Base-by-base conservation (phyloP, 2,888 invertebrate genomes). In the Erebia aethiops region DNA sequence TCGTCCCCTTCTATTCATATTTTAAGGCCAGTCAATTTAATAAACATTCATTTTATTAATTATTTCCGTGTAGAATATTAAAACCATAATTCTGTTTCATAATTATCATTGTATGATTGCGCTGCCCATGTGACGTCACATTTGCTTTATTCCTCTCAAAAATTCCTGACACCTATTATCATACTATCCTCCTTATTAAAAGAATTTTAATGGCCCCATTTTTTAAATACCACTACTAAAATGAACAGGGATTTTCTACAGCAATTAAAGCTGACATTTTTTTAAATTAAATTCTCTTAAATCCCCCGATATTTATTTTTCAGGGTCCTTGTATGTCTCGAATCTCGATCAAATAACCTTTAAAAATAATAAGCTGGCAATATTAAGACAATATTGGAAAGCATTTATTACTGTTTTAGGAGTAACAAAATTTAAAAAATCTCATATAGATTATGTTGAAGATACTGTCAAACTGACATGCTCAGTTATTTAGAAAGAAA, bases 1-100 rank as follows among this genome's bases (percentile, higher is more conserved):
- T 18, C 11, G 54, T 54, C 10, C 18, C 10, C 2, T 18, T 16
- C 46, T 46, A 16, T 21, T 21, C 8, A 21, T 46, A 61, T 46
- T 62, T 62, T 62, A 9, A 61, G 61, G 18, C 62, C 62, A 62
- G 21, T 46, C 49, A 46, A 18, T 18, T 49, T 9, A 16, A 57
- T 35, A 61, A 57, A 2, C 14, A 9, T 8, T 58, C 14, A n/a
- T 35, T n/a, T 3, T 10, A 18, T 54, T 9, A 35, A 18, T 54
- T 9, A 35, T 57, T 57, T 57, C 13, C 11, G 11, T 13, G 46
- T 46, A 57, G 14, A 57, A 35, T n/a, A 26, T 21, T 35, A 8
- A 58, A n/a, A 35, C 14, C 26, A 60, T 16, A 16, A 16, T 16
- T 41, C 10, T 26, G 18, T 49, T 49, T 62, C 21, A 49, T 46